Evolutionary conservation across 64 coral and sea anemone genomes (phyloP).

Genomic region (Platygyra sinensis): DNA sequence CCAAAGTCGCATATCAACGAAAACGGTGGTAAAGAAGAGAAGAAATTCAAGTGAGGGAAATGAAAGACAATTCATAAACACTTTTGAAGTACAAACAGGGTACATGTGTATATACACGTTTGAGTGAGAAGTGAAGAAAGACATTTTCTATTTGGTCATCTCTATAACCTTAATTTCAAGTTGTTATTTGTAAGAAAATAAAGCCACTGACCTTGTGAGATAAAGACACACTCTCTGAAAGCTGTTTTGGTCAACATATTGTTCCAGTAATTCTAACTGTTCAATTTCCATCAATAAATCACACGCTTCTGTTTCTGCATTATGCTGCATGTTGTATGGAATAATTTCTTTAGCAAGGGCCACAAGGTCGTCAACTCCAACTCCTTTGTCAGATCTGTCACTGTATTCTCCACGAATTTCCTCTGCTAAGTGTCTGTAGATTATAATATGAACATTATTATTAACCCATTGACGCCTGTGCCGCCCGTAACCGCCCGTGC

Average conservation of each 20-base stretch:
- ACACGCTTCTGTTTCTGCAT: conserved; percentile 96
- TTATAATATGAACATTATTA: not conserved
- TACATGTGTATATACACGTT: too few species aligned
- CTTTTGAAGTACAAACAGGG: too few species aligned
- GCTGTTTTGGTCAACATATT: conserved; percentile 81
- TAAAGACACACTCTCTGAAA: conserved; percentile 96
- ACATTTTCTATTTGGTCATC: too few species aligned
- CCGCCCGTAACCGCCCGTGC: too few species aligned
- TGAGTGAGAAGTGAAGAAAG: too few species aligned
- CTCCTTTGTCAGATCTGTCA: conserved; percentile 61
- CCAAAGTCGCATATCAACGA: too few species aligned
- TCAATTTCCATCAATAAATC: conserved; percentile 98
- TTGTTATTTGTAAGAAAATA: not conserved
- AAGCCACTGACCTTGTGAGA: conserved; percentile 84
- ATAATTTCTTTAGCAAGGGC: conserved; percentile 83
- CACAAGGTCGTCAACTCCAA: conserved; percentile 65
- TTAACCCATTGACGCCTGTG: too few species aligned
- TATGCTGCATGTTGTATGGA: conserved; percentile 93
- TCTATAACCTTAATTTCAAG: not conserved
- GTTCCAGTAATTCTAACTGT: conserved; percentile 65
- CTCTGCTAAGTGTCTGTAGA: conserved; percentile 88
- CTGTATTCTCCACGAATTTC: conserved; percentile 88
- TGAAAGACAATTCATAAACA: too few species aligned
- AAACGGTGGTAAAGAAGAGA: too few species aligned
- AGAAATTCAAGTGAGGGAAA: too few species aligned